These are phyloP conservation scores for Aproaerema taeniolella DNA, from an alignment of 2,888 invertebrate species.

Conservation along the genomic window DNA sequence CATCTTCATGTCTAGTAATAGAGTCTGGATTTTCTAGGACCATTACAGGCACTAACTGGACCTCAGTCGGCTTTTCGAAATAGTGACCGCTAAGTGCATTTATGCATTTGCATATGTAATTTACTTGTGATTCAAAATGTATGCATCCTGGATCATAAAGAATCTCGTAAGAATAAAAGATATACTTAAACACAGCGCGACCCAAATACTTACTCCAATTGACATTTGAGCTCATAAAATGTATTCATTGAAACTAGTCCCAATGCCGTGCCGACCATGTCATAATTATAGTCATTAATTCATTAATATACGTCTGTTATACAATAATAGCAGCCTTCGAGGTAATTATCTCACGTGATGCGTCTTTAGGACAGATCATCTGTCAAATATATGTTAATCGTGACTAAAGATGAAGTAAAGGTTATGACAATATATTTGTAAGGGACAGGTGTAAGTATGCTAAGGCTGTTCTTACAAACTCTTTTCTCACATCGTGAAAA, in stretches of 20 bases:
- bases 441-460: too few relatives aligned
- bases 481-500: too few relatives aligned
- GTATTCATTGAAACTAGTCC: conserved; percentile 32
- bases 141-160: not conserved
- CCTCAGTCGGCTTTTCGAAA: conserved; percentile 26
- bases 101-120: conserved; percentile 44
- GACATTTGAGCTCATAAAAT: conserved; percentile 47
- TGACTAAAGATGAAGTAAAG: too few relatives aligned
- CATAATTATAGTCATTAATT: conserved; percentile 40
- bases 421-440: too few relatives aligned
- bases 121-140: conserved; percentile 15
- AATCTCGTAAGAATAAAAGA: conserved; percentile 9
- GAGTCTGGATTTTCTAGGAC: not conserved
- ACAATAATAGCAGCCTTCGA: conserved; percentile 7
- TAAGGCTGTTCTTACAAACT: too few relatives aligned
- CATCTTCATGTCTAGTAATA: too few relatives aligned
- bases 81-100: conserved; percentile 24
- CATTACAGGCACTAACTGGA: not conserved
- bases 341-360: conserved; percentile 2
- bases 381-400: not conserved
- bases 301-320: conserved; percentile 22
- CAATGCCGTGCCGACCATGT: conserved; percentile 37
- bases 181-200: conserved; percentile 30
- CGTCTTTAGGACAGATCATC: not conserved
- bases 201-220: conserved; percentile 55